Evolutionary conservation across 1,140 invertebrate genomes (phyloP), one percentile per base, ranked within the genome.

Genomic region (Danaus plexippus): DNA sequence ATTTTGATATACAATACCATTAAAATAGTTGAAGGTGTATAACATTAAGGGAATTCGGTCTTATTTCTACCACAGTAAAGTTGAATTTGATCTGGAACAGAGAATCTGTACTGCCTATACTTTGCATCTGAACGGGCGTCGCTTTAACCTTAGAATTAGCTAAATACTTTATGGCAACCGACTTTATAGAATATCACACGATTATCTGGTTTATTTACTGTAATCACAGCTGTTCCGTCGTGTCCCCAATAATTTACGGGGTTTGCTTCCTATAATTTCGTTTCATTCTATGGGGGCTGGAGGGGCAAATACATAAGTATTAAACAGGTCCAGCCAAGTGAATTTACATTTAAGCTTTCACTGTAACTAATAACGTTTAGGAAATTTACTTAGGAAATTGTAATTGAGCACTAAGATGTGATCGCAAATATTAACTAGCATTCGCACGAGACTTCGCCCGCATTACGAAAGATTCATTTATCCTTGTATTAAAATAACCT

Each of bases 231-330:
- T 42, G 54, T 47, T 56, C 54, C 63, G 64, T 63, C 59, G 47
- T 62, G 61, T 60, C 46, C 66, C 57, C 66, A 57, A 60, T 61
- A 70, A 72, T 69, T 62, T 67, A 63, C 45, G 58, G 59, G 58
- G 50, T 51, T 55, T 64, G 47, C 65, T 75, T 75, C 73, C 70
- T 77, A 77, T 77, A 79, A 81, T 81, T 79, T 81, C 41, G 67
- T 64, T 70, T 59, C 67, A 73, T 71, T 64, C 59, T 65, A 75
- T 73, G 69, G 63, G 52, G 52, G 67, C 66, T 71, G 49, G 47
- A 61, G 65, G 72, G 66, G 54, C 57, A 68, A 68, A 63, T 61
- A 60, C 59, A 62, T 55, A 54, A 61, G 50, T 57, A 68, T 68
- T 62, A 66, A 71, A 71, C 57, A 42, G 54, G 51, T 32, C 22